Percentiles rank a stretch among this genome's conserved stretches.
Conservation (phyloP, 2,113 vertebrate species). For the Aepyceros melampus region DNA sequence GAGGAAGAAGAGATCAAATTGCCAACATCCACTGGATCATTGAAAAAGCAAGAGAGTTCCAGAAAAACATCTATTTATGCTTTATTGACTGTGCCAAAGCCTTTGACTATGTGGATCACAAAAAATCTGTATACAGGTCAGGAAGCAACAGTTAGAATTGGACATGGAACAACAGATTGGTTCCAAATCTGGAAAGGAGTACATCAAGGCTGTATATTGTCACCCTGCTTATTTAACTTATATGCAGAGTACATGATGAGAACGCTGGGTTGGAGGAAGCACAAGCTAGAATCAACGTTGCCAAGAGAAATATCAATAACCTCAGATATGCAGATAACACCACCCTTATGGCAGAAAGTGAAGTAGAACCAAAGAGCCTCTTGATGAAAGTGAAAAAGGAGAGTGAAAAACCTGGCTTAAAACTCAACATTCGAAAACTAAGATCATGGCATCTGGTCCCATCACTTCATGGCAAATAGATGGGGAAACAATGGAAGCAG, state of each 20-base stretch:
- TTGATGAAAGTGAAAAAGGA: background rate
- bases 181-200: too few relatives aligned
- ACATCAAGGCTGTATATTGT: background rate
- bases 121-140: too few relatives aligned
- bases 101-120: too few relatives aligned
- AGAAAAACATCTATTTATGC: too few relatives aligned
- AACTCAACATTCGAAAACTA: background rate
- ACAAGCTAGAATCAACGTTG: background rate
- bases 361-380: background rate
- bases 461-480: background rate
- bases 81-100: too few relatives aligned
- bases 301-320: background rate
- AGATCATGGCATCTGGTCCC: background rate
- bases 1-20: too few relatives aligned
- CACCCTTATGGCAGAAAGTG: background rate
- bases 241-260: background rate
- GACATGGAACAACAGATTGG: too few relatives aligned
- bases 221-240: background rate
- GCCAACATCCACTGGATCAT: too few relatives aligned
- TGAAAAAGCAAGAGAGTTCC: too few relatives aligned
- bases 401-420: background rate
- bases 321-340: background rate
- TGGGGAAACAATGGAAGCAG: background rate
- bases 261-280: background rate
- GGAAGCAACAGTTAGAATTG: too few relatives aligned